phyloP scores from a whole-genome alignment of 2,888 invertebrate species.

The Mesodorylaimus sp. region DNA sequence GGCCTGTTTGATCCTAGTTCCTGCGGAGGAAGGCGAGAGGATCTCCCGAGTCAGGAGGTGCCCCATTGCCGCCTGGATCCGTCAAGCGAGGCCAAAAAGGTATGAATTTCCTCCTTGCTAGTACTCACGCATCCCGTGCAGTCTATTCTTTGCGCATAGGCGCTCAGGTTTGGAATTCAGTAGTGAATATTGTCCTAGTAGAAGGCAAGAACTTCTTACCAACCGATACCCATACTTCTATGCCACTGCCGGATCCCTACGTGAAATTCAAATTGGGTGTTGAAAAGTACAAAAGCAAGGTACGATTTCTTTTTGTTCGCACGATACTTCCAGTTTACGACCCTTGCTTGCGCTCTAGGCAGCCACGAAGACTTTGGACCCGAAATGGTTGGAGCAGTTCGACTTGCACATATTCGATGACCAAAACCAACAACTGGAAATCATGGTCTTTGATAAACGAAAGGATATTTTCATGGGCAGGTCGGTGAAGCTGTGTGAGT shows the following conservation, averaged over 20 bases:
- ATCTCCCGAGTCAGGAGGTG: too few species aligned
- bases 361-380: constrained; percentile 58
- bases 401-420: constrained; percentile 89
- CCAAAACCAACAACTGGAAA: constrained; percentile 69
- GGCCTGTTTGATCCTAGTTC: too few species aligned
- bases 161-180: constrained; percentile 79
- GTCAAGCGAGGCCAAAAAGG: too few species aligned
- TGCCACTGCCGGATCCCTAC: constrained; percentile 50
- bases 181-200: constrained; percentile 86
- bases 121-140: too few species aligned
- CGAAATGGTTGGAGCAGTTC: constrained; percentile 88
- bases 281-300: constrained; percentile 89
- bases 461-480: constrained; percentile 70
- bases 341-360: constrained; percentile 28
- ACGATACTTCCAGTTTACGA: neutral
- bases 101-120: too few species aligned
- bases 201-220: constrained; percentile 70
- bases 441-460: constrained; percentile 53
- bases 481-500: constrained; percentile 27
- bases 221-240: constrained; percentile 54
- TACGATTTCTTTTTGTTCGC: constrained; percentile 15
- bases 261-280: constrained; percentile 90
- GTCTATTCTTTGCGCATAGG: too few species aligned
- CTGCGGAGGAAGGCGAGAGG: too few species aligned
- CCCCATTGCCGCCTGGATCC: too few species aligned